A percentile compares a stretch with the other conserved stretches of the same genome.
Conservation (phyloP, 1,140 invertebrate species). For the Galendromus occidentalis region DNA sequence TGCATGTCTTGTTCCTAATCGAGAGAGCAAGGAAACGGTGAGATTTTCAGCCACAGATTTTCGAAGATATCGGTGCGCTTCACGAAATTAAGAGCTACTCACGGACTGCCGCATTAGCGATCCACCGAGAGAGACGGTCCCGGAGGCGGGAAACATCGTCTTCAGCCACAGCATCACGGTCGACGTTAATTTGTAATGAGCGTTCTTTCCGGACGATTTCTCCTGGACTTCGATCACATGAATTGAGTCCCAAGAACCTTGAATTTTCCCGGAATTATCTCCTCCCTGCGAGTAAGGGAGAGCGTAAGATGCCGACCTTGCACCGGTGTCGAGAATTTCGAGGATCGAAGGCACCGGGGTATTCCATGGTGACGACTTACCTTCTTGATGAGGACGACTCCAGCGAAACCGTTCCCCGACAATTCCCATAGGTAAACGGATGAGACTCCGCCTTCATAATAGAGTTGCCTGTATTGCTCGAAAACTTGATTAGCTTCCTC, state of each 20-base stretch:
- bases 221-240: slow-evolving; percentile 98
- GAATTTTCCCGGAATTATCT: slow-evolving; percentile 90
- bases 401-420: slow-evolving; percentile 86
- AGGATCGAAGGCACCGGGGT: no score
- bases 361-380: no score
- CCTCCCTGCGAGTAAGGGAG: slow-evolving; percentile 31
- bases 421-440: slow-evolving; percentile 99
- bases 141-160: slow-evolving; percentile 84
- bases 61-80: neutral
- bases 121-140: slow-evolving; percentile 95
- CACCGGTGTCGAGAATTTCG: no score
- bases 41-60: neutral
- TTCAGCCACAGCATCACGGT: slow-evolving; percentile 99
- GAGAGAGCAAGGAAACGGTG: neutral
- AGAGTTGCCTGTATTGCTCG: slow-evolving; percentile 94
- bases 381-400: slow-evolving; percentile 97
- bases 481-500: slow-evolving; percentile 95
- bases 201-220: slow-evolving; percentile 73
- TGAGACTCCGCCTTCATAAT: slow-evolving; percentile 97
- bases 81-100: slow-evolving; percentile 11
- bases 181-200: slow-evolving; percentile 96
- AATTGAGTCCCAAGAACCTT: slow-evolving; percentile 97
- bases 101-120: slow-evolving; percentile 81
- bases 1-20: slow-evolving; percentile 54
- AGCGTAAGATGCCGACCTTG: no score